These are phyloP conservation scores for Actinopyga echinites DNA, from an alignment of 53 echinoderm and acorn worm genomes.

Conservation along the genomic window DNA sequence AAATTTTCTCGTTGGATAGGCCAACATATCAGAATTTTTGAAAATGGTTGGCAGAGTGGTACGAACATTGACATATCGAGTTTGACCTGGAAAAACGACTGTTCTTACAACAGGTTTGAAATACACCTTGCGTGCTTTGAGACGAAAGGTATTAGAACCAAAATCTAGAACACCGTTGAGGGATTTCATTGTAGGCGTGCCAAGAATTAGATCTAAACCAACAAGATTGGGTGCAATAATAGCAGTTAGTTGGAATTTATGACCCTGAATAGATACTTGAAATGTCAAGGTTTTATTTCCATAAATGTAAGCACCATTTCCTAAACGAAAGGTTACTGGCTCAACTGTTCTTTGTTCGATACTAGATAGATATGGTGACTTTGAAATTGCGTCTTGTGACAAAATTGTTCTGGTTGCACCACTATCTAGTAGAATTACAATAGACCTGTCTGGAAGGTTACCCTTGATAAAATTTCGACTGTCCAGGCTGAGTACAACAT, in stretches of 20 bases:
- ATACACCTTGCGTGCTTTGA: neutral
- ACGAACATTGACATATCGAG: neutral
- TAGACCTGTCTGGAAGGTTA: neutral
- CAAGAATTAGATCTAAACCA: neutral
- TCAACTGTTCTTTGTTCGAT: neutral
- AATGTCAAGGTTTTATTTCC: neutral
- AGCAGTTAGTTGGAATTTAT: neutral
- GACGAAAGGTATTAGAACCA: neutral
- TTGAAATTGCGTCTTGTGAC: neutral
- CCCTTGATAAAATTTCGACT: neutral
- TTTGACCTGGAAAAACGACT: neutral
- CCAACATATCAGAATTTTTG: neutral
- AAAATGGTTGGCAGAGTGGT: neutral
- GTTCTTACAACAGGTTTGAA: neutral
- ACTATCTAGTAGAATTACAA: neutral
- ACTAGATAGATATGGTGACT: neutral
- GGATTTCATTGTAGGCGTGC: neutral
- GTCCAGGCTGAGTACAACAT: too few relatives aligned
- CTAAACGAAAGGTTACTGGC: neutral
- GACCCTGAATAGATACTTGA: neutral
- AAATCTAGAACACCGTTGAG: slow-evolving; percentile 12
- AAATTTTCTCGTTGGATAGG: neutral
- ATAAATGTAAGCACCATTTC: neutral
- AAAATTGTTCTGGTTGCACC: neutral
- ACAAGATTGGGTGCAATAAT: neutral